Evolutionary conservation across 2,888 invertebrate genomes (phyloP).

Genomic region (Dasysyrphus albostriatus): DNA sequence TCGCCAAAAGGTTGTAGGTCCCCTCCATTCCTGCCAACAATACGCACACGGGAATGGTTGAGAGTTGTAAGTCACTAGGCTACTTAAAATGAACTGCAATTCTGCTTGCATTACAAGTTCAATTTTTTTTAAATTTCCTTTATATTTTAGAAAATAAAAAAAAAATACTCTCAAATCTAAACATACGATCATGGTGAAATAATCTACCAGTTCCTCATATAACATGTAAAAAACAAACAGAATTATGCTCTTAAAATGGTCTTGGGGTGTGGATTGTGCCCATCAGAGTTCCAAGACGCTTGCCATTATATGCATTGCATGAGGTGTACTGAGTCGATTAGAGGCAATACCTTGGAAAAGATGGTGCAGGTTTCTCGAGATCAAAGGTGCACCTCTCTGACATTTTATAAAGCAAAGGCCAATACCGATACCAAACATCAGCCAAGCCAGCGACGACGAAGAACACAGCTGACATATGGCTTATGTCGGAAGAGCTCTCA

Average conservation of each 20-base stretch:
- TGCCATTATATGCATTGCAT: constrained; percentile 39
- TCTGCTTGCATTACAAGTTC: too few relatives aligned
- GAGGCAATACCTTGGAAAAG: constrained; percentile 33
- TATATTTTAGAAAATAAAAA: too few relatives aligned
- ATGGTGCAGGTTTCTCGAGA: constrained; percentile 58
- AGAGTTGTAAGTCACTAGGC: too few relatives aligned
- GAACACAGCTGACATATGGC: constrained; percentile 59
- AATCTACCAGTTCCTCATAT: neutral
- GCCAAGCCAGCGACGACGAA: neutral
- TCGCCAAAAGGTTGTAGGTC: too few relatives aligned
- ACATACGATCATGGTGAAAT: neutral
- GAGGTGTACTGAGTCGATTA: constrained; percentile 68
- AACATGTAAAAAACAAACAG: neutral
- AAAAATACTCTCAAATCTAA: too few relatives aligned
- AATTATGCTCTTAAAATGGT: neutral
- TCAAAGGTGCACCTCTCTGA: constrained; percentile 65
- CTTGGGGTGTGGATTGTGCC: constrained; percentile 18
- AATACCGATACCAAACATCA: constrained; percentile 18
- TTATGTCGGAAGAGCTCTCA: constrained; percentile 71
- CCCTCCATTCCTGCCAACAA: too few relatives aligned
- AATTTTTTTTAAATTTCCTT: too few relatives aligned
- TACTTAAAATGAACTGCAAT: too few relatives aligned
- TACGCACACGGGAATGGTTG: too few relatives aligned
- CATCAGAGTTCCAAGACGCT: constrained; percentile 15
- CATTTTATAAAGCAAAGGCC: constrained; percentile 22